Evolutionary conservation across 2,797 vertebrate species (phyloP).

Genomic region (Cercopithecus neglectus): DNA sequence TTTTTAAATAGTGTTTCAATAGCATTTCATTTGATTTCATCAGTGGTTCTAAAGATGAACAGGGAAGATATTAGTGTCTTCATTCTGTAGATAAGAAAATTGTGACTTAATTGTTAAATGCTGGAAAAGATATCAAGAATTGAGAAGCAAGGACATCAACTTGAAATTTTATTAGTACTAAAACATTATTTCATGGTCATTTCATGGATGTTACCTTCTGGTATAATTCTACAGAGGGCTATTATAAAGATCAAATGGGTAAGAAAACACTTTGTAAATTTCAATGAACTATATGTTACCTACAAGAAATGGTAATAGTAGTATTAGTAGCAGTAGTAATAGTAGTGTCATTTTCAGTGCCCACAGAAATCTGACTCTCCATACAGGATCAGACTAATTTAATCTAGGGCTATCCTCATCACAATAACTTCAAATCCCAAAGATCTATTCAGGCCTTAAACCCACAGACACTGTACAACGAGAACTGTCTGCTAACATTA

Average conservation of each 20-base stretch:
- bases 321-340: not conserved
- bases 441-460: not conserved
- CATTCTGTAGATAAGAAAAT: not conserved
- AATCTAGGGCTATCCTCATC: not conserved
- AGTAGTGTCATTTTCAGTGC: not conserved
- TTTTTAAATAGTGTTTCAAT: not conserved
- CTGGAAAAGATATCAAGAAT: conserved; percentile 5
- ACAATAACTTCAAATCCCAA: not conserved
- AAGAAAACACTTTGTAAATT: not conserved
- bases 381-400: not conserved
- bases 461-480: not conserved
- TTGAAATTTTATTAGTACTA: conserved; percentile 12
- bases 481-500: not conserved
- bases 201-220: not conserved
- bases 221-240: not conserved
- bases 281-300: not conserved
- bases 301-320: not conserved
- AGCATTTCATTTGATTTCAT: not conserved
- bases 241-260: not conserved
- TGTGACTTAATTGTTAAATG: conserved; percentile 18
- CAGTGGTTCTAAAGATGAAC: not conserved
- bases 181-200: not conserved
- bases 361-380: not conserved
- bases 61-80: not conserved
- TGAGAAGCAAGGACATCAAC: not conserved